Base-by-base conservation (phyloP, 2,797 vertebrate genomes). In the Neoniphon sammara region DNA sequence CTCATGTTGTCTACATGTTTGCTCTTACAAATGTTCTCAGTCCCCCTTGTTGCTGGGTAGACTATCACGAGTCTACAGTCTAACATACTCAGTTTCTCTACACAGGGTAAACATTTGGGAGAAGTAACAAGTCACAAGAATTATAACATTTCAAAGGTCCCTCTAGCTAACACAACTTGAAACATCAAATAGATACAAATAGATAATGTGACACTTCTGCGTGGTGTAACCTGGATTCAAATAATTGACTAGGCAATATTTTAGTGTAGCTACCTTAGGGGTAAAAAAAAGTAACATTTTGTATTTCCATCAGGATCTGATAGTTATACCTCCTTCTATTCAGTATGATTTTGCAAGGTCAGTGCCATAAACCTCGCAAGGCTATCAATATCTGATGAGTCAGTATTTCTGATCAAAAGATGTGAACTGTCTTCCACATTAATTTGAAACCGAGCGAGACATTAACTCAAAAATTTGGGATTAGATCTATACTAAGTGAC, bases 131-230 rank as follows among this genome's bases (percentile, higher is more conserved):
- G 64, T 64, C 12, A 77, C 65, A 75, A 66, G 18, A 47, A 58
- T 63, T 9, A 60, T 6, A 50, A 71, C 54, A 70, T 42, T 58
- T 74, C 23, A 27, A 78, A 80, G 54, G 36, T 52, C 23, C 46
- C 30, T 15, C 25, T 31, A 67, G 36, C 31, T 56, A 66, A 76
- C 67, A 74, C 46, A 52, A 46, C 49, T 63, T 63, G 5, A 81
- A 74, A 88, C 77, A 85, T 57, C 53, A 49, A 73, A 69, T 34
- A 70, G 31, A 50, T 36, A 64, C 42, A 64, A 64, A 82, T 30
- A 66, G 56, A 47, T 59, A 34, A 25, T 34, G 11, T 72, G 34
- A 55, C 67, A 64, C 27, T 63, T 62, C 57, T 64, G 78, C 18
- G 47, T n/a, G 4, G 18, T 39, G 27, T 63, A 17, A 80, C 70